These are phyloP conservation scores for Drosophila bifasciata DNA, from an alignment of 1,140 invertebrate species.

Conservation along the genomic window DNA sequence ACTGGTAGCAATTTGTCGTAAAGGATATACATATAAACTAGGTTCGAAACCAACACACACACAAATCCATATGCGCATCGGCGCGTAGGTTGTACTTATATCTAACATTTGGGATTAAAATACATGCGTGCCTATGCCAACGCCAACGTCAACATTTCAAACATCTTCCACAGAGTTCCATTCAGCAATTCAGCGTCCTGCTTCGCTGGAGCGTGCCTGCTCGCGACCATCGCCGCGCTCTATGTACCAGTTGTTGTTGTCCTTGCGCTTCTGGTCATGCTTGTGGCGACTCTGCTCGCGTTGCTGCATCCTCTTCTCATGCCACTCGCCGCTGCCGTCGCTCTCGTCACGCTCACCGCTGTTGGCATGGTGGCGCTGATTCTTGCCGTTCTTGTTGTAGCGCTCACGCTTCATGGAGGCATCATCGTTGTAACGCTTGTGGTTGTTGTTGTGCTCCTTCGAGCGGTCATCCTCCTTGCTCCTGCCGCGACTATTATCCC, in stretches of 20 bases:
- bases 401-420: slow-evolving; percentile 22
- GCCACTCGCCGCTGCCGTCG: slow-evolving; percentile 70
- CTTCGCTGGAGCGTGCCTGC: slow-evolving; percentile 56
- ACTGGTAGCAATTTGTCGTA: too few species aligned
- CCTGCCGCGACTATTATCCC: neutral
- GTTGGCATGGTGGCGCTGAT: neutral
- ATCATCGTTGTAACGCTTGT: slow-evolving; percentile 23
- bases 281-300: slow-evolving; percentile 58
- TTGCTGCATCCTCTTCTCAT: slow-evolving; percentile 72
- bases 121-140: slow-evolving; percentile 2
- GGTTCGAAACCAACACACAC: slow-evolving; percentile 30
- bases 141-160: neutral
- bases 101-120: slow-evolving; percentile 38
- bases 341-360: slow-evolving; percentile 7
- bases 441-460: slow-evolving; percentile 20
- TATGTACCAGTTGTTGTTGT: slow-evolving; percentile 75
- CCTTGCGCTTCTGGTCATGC: slow-evolving; percentile 54
- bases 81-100: slow-evolving; percentile 37
- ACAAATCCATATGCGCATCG: slow-evolving; percentile 15
- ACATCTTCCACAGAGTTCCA: neutral
- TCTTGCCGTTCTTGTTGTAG: slow-evolving; percentile 7
- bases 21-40: too few species aligned
- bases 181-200: slow-evolving; percentile 36
- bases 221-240: slow-evolving; percentile 69
- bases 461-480: slow-evolving; percentile 37